Percentiles rank a stretch among this genome's conserved stretches.
These are phyloP conservation scores for Rhagophthalmus giganteus DNA, from an alignment of 2,888 invertebrate species.

Conservation along the genomic window DNA sequence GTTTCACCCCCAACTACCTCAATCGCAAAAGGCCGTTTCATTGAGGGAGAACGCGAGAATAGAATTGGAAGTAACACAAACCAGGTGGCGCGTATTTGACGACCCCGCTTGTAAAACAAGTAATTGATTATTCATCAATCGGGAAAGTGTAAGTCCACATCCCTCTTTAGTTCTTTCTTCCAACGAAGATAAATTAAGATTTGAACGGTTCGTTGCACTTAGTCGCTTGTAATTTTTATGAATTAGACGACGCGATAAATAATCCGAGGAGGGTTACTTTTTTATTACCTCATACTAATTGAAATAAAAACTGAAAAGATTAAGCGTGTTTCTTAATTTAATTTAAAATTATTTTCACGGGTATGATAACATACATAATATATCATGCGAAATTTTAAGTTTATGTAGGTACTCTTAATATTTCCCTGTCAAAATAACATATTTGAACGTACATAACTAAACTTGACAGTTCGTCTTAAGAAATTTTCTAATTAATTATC, in stretches of 20 bases:
- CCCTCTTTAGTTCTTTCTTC: slow-evolving; percentile 39
- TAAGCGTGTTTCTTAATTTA: too few relatives aligned
- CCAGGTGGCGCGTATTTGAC: slow-evolving; percentile 53
- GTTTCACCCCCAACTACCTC: slow-evolving; percentile 38
- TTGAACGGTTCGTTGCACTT: slow-evolving; percentile 53
- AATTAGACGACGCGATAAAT: slow-evolving; percentile 42
- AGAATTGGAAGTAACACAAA: slow-evolving; percentile 51
- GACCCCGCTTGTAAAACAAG: slow-evolving; percentile 55
- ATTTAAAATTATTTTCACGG: too few relatives aligned
- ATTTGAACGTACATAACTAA: too few relatives aligned
- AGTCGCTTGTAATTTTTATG: slow-evolving; percentile 45
- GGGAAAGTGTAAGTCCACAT: slow-evolving; percentile 51
- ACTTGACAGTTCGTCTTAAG: too few relatives aligned
- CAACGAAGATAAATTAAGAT: slow-evolving; percentile 53
- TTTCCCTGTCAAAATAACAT: too few relatives aligned
- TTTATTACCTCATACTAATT: slow-evolving; percentile 20
- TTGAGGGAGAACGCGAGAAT: slow-evolving; percentile 49
- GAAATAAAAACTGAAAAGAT: too few relatives aligned
- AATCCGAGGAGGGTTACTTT: slow-evolving; percentile 28
- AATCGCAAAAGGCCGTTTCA: slow-evolving; percentile 46
- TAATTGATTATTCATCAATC: slow-evolving; percentile 58
- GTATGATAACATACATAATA: too few relatives aligned
- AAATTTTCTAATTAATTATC: too few relatives aligned
- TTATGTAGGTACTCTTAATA: too few relatives aligned
- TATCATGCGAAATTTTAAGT: too few relatives aligned